phyloP scores from a whole-genome alignment of 2,888 invertebrate genomes.

The Drosophila formosana region DNA sequence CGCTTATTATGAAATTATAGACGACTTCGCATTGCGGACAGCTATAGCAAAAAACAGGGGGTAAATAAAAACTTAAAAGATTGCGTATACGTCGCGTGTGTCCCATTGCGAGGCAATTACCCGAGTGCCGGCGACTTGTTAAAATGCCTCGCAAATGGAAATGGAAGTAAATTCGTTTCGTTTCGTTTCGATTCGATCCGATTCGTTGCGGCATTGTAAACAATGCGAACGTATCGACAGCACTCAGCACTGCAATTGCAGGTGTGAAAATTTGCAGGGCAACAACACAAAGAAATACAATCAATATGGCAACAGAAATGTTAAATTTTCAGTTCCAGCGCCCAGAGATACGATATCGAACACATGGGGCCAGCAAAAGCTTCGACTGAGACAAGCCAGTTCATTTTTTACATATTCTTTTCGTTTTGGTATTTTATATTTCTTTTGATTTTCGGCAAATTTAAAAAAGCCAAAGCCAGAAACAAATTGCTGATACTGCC shows the following conservation, averaged over 20 bases:
- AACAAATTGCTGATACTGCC: constrained; percentile 45
- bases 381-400: constrained; percentile 62
- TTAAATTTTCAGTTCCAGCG: constrained; percentile 22
- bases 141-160: constrained; percentile 12
- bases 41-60: constrained; percentile 23
- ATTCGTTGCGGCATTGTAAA: constrained; percentile 36
- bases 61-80: constrained; percentile 18
- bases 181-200: constrained; percentile 1
- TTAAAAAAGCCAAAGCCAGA: constrained; percentile 28
- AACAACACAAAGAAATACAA: constrained; percentile 23
- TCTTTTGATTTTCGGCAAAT: constrained; percentile 25
- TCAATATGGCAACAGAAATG: constrained; percentile 27
- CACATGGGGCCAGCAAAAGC: constrained; percentile 15
- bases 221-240: constrained; percentile 45
- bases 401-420: constrained; percentile 10
- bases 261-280: constrained; percentile 59
- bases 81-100: constrained; percentile 63
- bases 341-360: constrained; percentile 24
- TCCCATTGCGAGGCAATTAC: constrained; percentile 34
- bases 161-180: constrained; percentile 18
- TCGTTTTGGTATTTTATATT: background rate
- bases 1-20: constrained; percentile 43
- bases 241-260: constrained; percentile 41
- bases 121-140: constrained; percentile 25
- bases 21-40: constrained; percentile 36